Conservation (phyloP, 2,797 vertebrate genomes). For the Brachymystax lenok region DNA sequence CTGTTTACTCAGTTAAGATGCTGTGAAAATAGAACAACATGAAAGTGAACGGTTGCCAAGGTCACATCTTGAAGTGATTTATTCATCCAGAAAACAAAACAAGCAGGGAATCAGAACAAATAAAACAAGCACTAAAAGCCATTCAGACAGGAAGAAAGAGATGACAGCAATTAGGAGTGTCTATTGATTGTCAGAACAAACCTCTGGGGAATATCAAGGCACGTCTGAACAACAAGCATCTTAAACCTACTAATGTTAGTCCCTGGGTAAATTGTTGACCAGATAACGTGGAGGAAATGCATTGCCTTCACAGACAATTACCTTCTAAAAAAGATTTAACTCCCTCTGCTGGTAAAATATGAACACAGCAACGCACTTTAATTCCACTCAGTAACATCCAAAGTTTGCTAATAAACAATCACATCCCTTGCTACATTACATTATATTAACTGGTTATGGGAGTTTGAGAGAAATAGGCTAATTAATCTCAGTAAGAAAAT, state of each 20-base stretch:
- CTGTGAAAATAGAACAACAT: neutral
- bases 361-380: too few species aligned
- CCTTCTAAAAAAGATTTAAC: conserved; percentile 2
- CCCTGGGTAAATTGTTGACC: neutral
- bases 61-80: neutral
- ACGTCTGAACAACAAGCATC: neutral
- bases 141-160: neutral
- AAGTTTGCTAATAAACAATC: neutral
- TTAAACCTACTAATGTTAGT: neutral
- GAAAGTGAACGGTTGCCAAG: neutral
- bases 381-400: neutral
- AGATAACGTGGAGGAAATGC: neutral
- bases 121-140: neutral
- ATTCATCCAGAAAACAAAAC: neutral
- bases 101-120: neutral
- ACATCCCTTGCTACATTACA: neutral
- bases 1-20: neutral
- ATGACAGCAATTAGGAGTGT: neutral
- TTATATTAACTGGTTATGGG: neutral
- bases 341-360: conserved; percentile 54
- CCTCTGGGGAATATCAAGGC: neutral
- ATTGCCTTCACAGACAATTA: neutral
- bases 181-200: neutral
- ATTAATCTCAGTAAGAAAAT: neutral
- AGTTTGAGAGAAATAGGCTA: neutral